Evolutionary conservation across 2,113 vertebrate species (phyloP).

Genomic region (Zosterops lateralis): DNA sequence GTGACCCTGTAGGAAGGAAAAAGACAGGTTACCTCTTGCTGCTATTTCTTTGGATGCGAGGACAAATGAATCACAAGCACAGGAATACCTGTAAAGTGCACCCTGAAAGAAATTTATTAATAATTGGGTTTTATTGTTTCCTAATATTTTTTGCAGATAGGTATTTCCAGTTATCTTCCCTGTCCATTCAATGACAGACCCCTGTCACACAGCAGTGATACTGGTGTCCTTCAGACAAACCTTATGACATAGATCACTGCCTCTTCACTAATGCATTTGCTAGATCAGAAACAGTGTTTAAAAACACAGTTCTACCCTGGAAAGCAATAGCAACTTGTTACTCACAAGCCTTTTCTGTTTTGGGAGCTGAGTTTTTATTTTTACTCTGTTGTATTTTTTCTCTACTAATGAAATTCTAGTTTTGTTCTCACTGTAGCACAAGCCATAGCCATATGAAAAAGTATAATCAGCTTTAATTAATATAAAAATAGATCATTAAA

Average conservation of each 20-base stretch:
- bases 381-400: not conserved
- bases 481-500: not conserved
- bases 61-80: not conserved
- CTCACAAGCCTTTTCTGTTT: not conserved
- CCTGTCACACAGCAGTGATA: not conserved
- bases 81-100: not conserved
- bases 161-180: not conserved
- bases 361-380: not conserved
- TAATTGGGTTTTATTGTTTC: not conserved
- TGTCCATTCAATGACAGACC: not conserved
- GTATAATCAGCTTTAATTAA: not conserved
- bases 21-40: not conserved
- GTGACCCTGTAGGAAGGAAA: not conserved
- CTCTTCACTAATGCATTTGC: not conserved
- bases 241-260: not conserved
- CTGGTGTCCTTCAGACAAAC: rapidly evolving
- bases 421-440: not conserved
- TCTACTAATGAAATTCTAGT: not conserved
- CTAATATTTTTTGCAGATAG: not conserved
- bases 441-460: not conserved
- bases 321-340: not conserved
- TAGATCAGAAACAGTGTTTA: not conserved
- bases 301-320: not conserved
- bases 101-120: not conserved
- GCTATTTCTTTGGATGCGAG: not conserved